Conservation (phyloP, 2,797 vertebrate genomes). For the Alca torda region DNA sequence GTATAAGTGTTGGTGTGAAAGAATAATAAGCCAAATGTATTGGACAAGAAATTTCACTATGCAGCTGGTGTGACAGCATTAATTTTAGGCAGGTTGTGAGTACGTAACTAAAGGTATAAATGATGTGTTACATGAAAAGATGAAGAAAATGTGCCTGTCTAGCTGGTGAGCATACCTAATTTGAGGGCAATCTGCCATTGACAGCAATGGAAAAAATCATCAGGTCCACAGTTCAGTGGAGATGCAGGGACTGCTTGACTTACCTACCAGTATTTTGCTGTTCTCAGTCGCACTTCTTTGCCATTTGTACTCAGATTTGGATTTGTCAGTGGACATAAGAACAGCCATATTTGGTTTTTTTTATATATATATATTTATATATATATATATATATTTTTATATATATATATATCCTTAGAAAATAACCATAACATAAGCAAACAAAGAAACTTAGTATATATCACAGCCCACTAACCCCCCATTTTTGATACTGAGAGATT, state of each 20-base stretch:
- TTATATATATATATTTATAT: not conserved
- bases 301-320: not conserved
- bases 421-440: not conserved
- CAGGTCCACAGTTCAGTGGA: not conserved
- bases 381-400: not conserved
- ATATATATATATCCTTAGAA: not conserved
- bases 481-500: not conserved
- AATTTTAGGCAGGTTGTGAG: not conserved
- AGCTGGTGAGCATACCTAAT: not conserved
- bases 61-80: not conserved
- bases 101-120: not conserved
- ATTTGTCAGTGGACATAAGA: not conserved
- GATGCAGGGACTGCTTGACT: not conserved
- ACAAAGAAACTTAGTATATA: not conserved
- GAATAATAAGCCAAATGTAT: not conserved
- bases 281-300: not conserved
- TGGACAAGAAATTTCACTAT: not conserved
- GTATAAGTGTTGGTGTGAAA: not conserved
- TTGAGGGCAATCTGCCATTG: not conserved
- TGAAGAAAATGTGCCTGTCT: not conserved
- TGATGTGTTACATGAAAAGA: not conserved
- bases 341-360: not conserved
- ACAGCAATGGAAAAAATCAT: not conserved
- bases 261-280: not conserved
- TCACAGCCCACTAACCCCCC: fast-evolving